phyloP scores from a whole-genome alignment of 2,113 vertebrate genomes.

The Pachypanchax playfairii region DNA sequence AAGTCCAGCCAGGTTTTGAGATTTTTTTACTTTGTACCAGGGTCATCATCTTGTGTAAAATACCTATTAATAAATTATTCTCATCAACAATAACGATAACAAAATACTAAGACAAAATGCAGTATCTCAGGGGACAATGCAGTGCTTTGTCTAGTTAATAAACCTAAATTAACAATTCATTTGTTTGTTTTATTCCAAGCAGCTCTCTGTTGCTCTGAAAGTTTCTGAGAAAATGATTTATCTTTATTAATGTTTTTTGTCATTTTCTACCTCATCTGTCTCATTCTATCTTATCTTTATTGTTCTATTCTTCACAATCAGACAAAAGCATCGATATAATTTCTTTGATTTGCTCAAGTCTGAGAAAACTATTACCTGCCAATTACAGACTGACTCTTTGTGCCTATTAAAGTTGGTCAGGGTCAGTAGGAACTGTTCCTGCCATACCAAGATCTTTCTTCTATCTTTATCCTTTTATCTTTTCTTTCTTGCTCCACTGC shows the following conservation, averaged over 20 bases:
- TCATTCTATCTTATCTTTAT: conserved; percentile 2
- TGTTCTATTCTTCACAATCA: not conserved
- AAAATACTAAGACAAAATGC: conserved; percentile 10
- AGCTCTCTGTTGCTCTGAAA: not conserved
- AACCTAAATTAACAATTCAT: conserved; percentile 41
- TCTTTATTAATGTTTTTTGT: not conserved
- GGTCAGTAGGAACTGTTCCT: conserved; percentile 47
- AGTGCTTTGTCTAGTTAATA: conserved; percentile 31
- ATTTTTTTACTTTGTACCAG: too few relatives aligned
- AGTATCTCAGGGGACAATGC: conserved; percentile 27
- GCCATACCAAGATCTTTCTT: conserved; percentile 28
- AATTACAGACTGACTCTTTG: conserved; percentile 44
- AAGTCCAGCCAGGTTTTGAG: too few relatives aligned
- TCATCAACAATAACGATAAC: too few relatives aligned
- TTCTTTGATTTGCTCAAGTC: conserved; percentile 41
- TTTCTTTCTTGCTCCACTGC: conserved; percentile 23
- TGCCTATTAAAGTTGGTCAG: conserved; percentile 50
- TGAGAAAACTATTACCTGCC: conserved; percentile 44
- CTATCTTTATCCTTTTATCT: conserved; percentile 52
- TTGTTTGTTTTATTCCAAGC: conserved; percentile 17
- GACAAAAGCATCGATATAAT: conserved; percentile 20
- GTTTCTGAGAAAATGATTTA: conserved; percentile 4
- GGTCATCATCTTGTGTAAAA: not conserved
- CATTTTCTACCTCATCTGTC: conserved; percentile 2
- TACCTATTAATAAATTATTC: too few relatives aligned